These are phyloP conservation scores for Diplodus puntazzo DNA, from an alignment of 2,797 vertebrate genomes.

Conservation along the genomic window DNA sequence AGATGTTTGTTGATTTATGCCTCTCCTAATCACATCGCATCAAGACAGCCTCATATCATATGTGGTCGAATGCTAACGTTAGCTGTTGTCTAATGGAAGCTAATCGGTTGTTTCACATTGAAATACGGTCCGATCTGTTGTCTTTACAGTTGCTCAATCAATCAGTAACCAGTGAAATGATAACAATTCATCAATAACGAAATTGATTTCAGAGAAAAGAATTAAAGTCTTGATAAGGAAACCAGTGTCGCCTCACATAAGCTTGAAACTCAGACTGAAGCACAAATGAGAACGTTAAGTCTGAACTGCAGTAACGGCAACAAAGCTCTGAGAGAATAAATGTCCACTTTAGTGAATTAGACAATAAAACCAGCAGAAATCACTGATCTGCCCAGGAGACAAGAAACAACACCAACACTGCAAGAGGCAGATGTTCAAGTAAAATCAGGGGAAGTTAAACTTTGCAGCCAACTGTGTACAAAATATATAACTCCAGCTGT, in stretches of 20 bases:
- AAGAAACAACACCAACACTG: background rate
- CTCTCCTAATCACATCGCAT: too few species aligned
- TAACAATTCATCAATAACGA: too few species aligned
- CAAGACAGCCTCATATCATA: too few species aligned
- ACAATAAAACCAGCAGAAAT: constrained; percentile 45
- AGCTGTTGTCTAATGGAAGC: too few species aligned
- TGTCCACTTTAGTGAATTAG: constrained; percentile 31
- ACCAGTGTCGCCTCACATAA: background rate
- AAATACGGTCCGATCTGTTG: too few species aligned
- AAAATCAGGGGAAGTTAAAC: background rate
- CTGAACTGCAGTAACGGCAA: constrained; percentile 12
- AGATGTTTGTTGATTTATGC: too few species aligned
- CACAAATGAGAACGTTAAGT: constrained; percentile 16
- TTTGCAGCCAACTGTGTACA: background rate
- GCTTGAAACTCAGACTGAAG: constrained; percentile 15
- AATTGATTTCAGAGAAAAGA: background rate
- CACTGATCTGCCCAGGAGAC: constrained; percentile 1
- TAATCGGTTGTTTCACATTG: too few species aligned
- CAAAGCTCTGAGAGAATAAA: constrained; percentile 20
- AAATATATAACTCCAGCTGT: background rate
- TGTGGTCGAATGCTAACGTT: too few species aligned
- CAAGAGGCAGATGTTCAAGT: background rate
- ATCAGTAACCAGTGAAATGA: too few species aligned
- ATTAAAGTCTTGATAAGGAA: constrained; percentile 22
- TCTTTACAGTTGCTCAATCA: too few species aligned